Evolutionary conservation across 1,140 invertebrate genomes (phyloP), one percentile per base, ranked within the genome.

Genomic region (Drosophila guanche): DNA sequence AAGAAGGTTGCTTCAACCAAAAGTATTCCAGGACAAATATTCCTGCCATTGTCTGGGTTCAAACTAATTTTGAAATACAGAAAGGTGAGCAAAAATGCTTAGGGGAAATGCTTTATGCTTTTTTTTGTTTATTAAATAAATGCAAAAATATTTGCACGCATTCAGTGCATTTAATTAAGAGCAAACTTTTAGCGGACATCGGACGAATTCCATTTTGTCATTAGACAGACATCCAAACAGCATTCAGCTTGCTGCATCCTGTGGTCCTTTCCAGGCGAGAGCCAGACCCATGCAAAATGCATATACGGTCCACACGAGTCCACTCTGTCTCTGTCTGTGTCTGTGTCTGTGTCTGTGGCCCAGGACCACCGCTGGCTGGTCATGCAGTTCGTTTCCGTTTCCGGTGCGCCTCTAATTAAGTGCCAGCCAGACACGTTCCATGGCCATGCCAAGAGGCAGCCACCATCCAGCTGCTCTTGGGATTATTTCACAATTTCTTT

Each of bases 391-490:
- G 68, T 75, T 86, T 88, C 79, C 69, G 81, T 70, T 83, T 83
- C 79, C 81, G 77, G 74, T 58, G 78, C 63, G 58, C 68, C 63
- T 86, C 77, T 86, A 86, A 86, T 86, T 86, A 86, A 86, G 74
- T 81, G 81, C 81, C 81, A 77, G 81, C 50, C 75, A 61, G 53
- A 27, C 53, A 48, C 57, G 61, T 56, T 54, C 58, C 51, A 27
- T 33, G 56, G 23, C 47, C 40, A n/a, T 27, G 25, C 22, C n/a
- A n/a, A n/a, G n/a, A n/a, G n/a, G 22, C n/a, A 7, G 37, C n/a
- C 27, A 42, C 23, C 52, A 51, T 37, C 67, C 40, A 54, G 57
- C 55, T 50, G 37, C 68, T 43, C 47, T 60, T 52, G 40, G 59
- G 66, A 50, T 59, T 50, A 42, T 33, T 68, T 70, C 55, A 61